Evolutionary conservation across 2,113 vertebrate species (phyloP), one percentile per base, ranked within the genome.

Genomic region (Cyprinodon variegatus): DNA sequence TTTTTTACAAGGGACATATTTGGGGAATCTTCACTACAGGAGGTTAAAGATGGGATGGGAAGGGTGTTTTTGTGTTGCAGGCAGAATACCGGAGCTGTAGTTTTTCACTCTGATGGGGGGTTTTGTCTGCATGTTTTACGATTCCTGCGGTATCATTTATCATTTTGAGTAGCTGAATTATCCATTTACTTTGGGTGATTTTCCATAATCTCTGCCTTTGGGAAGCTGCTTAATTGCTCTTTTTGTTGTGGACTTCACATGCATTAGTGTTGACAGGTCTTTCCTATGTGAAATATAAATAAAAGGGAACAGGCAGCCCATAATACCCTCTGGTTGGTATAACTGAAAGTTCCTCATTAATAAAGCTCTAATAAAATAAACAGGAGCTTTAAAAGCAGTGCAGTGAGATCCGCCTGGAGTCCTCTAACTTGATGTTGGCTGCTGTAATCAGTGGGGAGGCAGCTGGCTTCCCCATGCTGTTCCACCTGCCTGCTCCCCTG

Each of bases 401-500:
- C 80, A 68, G 61, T 41, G 79, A 11, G 61, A 77, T 80, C 81
- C 69, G 73, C 75, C 70, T 83, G 2, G 4, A 79, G 72, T 66
- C 76, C 76, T 82, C 79, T 79, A 65, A 3, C 81, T 79, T 65
- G 50, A 1, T 74, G 85, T 83, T 81, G 86, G 87, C 85, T 70
- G 84, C 83, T 87, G 87, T 89, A 90, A 86, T 93, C 91, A 88
- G 89, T 15, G 38, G 89, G 81, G 87, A 91, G 88, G 85, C 88
- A 90, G 91, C 90, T 88, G 91, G 67, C 81, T 88, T 90, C 86
- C 84, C 78, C 78, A 74, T 69, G 76, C 81, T 78, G 86, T 92
- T 93, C 89, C 90, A 93, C 89, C 90, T 91, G 89, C 90, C 83
- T 73, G 81, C 82, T 90, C 87, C 88, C 90, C 73, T 70, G 91